phyloP scores from a whole-genome alignment of 2,888 invertebrate genomes.

The Therioaphis trifolii region DNA sequence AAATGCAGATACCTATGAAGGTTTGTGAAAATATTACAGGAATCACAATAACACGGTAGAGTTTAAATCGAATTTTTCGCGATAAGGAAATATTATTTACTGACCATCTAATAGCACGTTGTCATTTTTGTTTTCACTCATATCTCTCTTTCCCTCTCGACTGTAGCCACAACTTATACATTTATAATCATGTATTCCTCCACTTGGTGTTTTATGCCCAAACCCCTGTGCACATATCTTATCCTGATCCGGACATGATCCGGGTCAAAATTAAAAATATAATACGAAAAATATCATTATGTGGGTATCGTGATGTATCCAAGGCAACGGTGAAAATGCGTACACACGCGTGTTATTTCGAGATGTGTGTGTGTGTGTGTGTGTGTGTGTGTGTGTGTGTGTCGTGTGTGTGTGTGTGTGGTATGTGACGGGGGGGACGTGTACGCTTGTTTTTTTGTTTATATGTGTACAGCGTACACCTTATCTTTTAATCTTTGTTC shows the following conservation, averaged over 20 bases:
- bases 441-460: neutral
- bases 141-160: neutral
- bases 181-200: no score
- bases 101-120: no score
- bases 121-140: neutral
- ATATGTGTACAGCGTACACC: neutral
- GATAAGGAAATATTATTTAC: no score
- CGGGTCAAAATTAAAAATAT: constrained; percentile 32
- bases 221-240: neutral
- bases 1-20: no score
- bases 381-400: no score
- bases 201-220: neutral
- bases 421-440: neutral
- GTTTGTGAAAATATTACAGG: no score
- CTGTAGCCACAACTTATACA: no score
- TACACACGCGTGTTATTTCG: no score
- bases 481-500: constrained; percentile 28
- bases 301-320: constrained; percentile 12
- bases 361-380: neutral
- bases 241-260: neutral
- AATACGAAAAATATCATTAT: constrained; percentile 32
- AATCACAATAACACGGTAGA: no score
- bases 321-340: constrained; percentile 30
- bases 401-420: neutral
- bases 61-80: no score